Conservation (phyloP, 1,140 invertebrate genomes). For the Monochamus saltuarius region DNA sequence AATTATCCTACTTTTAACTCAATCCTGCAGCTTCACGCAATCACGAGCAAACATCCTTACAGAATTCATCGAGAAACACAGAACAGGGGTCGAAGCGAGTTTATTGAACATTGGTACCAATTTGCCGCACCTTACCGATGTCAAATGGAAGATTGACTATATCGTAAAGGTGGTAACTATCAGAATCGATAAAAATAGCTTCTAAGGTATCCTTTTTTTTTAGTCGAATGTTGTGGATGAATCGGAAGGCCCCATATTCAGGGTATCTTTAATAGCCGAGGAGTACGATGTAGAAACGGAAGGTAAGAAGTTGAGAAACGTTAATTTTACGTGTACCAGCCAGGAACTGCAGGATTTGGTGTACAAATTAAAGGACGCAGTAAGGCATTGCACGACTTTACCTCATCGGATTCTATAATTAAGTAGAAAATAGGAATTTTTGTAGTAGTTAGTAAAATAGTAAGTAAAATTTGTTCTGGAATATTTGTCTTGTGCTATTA, state of each 20-base stretch:
- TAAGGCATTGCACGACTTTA: conserved; percentile 55
- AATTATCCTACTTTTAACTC: conserved; percentile 44
- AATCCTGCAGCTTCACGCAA: conserved; percentile 40
- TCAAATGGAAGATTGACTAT: conserved; percentile 66
- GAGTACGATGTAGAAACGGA: conserved; percentile 50
- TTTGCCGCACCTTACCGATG: conserved; percentile 63
- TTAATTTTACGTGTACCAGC: conserved; percentile 62
- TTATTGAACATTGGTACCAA: conserved; percentile 55
- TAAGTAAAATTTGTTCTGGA: too few species aligned
- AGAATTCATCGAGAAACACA: conserved; percentile 49
- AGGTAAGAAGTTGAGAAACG: conserved; percentile 50
- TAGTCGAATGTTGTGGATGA: conserved; percentile 53
- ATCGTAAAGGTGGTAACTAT: conserved; percentile 52
- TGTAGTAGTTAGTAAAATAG: too few species aligned
- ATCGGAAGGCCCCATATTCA: conserved; percentile 50
- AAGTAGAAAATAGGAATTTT: too few species aligned
- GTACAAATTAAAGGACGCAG: conserved; percentile 65
- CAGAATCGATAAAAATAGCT: neutral
- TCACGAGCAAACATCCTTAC: conserved; percentile 48
- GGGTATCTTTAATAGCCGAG: conserved; percentile 51
- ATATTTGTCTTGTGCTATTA: too few species aligned
- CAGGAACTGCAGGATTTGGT: conserved; percentile 68
- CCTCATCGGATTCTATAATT: conserved; percentile 1
- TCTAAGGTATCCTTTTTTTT: conserved; percentile 33
- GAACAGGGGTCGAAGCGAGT: conserved; percentile 46